Evolutionary conservation across 2,888 invertebrate genomes (phyloP), one percentile per base, ranked within the genome.

Genomic region (Pandemis heparana): DNA sequence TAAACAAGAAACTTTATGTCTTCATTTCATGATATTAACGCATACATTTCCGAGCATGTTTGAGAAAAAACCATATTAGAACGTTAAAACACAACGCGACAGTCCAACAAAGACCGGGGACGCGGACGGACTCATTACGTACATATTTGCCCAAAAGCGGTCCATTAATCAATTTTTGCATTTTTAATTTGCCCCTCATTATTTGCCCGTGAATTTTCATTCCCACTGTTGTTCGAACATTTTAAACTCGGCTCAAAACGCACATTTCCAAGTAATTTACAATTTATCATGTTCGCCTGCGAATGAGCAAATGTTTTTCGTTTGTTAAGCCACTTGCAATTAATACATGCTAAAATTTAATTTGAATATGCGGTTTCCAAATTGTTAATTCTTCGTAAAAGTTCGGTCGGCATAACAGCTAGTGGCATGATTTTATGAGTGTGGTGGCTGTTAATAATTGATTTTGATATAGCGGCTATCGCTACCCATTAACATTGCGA

Each of bases 131-230:
- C 85, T 87, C 86, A 88, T 87, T 88, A 86, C 85, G 88, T 83
- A 90, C 89, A 93, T 89, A 92, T 93, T 92, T 91, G 87, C 85
- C 73, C 85, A 82, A 82, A 88, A 86, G 82, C 90, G 89, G 89
- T 80, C 88, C 92, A 93, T 94, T 93, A 94, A 94, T 94, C 92
- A 93, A 92, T 92, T 93, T 93, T 90, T 94, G 94, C 91, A 94
- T 93, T 93, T 93, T 93, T 94, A 93, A 94, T 94, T 89, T 86
- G 80, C 83, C 88, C 85, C 92, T 93, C 92, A 93, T 94, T 94
- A 94, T 92, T 93, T 91, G 91, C 85, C 88, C 77, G 90, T 86
- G 89, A 91, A 92, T 89, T 92, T 56, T 89, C 88, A 88, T 89
- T 90, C 87, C 83, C 87, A 88, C 85, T 87, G 91, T 88, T 89